Evolutionary conservation across 2,888 invertebrate species (phyloP), one percentile per base, ranked within the genome.

Genomic region (Xanthorhoe designata): DNA sequence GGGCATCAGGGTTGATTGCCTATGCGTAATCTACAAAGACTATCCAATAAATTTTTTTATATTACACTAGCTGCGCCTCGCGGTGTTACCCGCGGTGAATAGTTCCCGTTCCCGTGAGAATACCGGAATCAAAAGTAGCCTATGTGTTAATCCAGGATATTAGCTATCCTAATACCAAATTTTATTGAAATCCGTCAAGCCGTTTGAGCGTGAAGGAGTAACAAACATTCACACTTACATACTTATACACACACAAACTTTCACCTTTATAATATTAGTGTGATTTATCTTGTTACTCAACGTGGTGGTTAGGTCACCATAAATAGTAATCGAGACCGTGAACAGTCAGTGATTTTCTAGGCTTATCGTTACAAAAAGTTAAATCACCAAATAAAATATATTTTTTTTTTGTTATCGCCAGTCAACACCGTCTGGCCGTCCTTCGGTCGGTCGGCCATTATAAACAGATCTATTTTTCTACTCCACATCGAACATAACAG

Each of bases 401-500:
- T 8, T 35, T 9, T 10, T 29, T 45, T 24, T 15, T 15, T 24
- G 15, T 10, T 0, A 45, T 19, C 62, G 29, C 54, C 17, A 17
- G 15, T 51, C 42, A 66, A 59, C 42, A 54, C 35, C 55, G 55
- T 62, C 58, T 51, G 38, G 10, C 35, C 49, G 17, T 51, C 24
- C n/a, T n/a, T n/a, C n/a, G 1, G 24, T 24, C 24, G 24, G 24
- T 24, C 42, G n/a, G 35, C 32, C 42, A 55, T 62, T 52, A 54
- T 53, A 19, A 66, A 63, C 66, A 62, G 50, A 62, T 54, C 38
- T 62, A 62, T 62, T 51, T 66, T 62, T 58, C 66, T 57, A 58
- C 56, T 56, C 64, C 63, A 56, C 57, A 52, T 64, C 63, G 66
- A 73, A 65, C 69, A 66, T 73, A 64, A 64, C 66, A 70, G 72